phyloP scores from a whole-genome alignment of 2,888 invertebrate species.

The Drosophila barbarae region DNA sequence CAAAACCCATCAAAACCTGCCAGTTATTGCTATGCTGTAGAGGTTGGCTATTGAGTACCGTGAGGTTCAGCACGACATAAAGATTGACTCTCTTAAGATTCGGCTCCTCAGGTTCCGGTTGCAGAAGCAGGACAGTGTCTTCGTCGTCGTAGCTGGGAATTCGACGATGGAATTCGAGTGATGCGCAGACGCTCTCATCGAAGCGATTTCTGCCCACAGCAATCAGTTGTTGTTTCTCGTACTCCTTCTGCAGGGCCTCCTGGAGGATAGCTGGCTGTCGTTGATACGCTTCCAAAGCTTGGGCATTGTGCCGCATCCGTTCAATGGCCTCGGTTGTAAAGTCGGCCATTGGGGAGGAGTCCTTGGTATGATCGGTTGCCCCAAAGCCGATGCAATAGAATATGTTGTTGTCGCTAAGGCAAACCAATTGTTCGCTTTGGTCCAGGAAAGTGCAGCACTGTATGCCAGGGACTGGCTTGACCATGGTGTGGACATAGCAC shows the following conservation, averaged over 20 bases:
- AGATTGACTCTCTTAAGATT: constrained; percentile 39
- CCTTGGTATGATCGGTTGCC: constrained; percentile 10
- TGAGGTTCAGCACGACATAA: constrained; percentile 62
- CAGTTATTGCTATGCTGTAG: constrained; percentile 58
- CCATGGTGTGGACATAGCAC: constrained; percentile 60
- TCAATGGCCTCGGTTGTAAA: constrained; percentile 56
- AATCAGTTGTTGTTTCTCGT: constrained; percentile 72
- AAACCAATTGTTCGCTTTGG: constrained; percentile 70
- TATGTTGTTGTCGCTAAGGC: constrained; percentile 77
- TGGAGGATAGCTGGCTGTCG: constrained; percentile 56
- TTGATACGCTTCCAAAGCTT: constrained; percentile 54
- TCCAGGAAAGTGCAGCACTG: constrained; percentile 75
- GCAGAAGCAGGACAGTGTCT: constrained; percentile 41
- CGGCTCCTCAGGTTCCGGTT: constrained; percentile 23
- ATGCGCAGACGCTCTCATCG: constrained; percentile 47
- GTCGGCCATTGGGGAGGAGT: constrained; percentile 42
- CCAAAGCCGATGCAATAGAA: constrained; percentile 70
- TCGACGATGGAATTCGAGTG: constrained; percentile 54
- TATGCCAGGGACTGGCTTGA: constrained; percentile 70
- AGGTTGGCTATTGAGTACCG: constrained; percentile 50
- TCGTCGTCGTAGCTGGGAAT: constrained; percentile 50
- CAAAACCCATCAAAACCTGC: constrained; percentile 64
- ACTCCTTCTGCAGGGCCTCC: constrained; percentile 65
- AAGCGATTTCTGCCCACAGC: constrained; percentile 58
- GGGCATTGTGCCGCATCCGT: constrained; percentile 52